A percentile compares a stretch with the other conserved stretches of the same genome.
Conservation (phyloP, 2,888 invertebrate genomes). For the Mythimna pallens region DNA sequence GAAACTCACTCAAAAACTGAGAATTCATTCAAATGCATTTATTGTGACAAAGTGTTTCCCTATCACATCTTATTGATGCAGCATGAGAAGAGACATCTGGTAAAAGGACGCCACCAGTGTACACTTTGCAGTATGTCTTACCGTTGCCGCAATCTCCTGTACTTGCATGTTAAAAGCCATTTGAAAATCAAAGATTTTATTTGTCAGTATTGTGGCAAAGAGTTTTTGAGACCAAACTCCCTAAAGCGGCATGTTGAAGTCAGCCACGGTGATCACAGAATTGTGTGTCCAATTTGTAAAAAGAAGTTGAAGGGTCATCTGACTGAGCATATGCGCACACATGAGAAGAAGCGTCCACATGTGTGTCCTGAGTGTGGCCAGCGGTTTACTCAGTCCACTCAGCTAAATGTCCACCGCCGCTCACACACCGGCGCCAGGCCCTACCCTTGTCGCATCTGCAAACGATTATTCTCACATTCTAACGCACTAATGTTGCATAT, state of each 20-base stretch:
- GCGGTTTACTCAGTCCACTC: slow-evolving; percentile 95
- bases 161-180: slow-evolving; percentile 93
- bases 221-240: slow-evolving; percentile 94
- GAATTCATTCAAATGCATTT: slow-evolving; percentile 92
- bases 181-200: slow-evolving; percentile 94
- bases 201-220: slow-evolving; percentile 95
- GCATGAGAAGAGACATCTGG: slow-evolving; percentile 94
- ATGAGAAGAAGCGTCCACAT: slow-evolving; percentile 94
- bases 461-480: slow-evolving; percentile 95
- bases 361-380: slow-evolving; percentile 95
- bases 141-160: slow-evolving; percentile 92
- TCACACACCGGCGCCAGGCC: slow-evolving; percentile 96
- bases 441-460: slow-evolving; percentile 95
- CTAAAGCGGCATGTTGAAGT: slow-evolving; percentile 94
- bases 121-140: slow-evolving; percentile 93
- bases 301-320: slow-evolving; percentile 95
- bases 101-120: slow-evolving; percentile 93
- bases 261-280: slow-evolving; percentile 94
- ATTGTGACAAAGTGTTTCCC: slow-evolving; percentile 85
- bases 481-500: slow-evolving; percentile 96
- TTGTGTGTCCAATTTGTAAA: slow-evolving; percentile 95
- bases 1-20: slow-evolving; percentile 91
- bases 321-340: slow-evolving; percentile 95
- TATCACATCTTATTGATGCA: slow-evolving; percentile 86
- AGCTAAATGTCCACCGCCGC: slow-evolving; percentile 95